phyloP scores from a whole-genome alignment of 2,888 invertebrate genomes.

The Coelinius sp. region DNA sequence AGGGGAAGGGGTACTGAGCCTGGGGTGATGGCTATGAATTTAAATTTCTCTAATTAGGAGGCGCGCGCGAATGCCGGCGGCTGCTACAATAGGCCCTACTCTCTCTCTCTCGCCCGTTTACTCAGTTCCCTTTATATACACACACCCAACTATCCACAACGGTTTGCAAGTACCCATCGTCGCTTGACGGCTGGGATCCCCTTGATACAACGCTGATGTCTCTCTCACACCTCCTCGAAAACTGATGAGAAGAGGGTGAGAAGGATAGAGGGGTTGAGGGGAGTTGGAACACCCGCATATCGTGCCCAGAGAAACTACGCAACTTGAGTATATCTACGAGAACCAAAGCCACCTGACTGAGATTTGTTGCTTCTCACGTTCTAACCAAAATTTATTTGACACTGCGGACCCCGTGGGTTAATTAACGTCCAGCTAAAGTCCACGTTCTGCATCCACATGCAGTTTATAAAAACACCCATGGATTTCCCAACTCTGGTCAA shows the following conservation, averaged over 20 bases:
- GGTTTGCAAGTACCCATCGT: slow-evolving; percentile 22
- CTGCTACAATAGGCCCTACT: slow-evolving; percentile 27
- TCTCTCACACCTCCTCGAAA: neutral
- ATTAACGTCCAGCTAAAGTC: slow-evolving; percentile 57
- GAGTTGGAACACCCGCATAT: slow-evolving; percentile 20
- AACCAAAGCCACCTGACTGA: slow-evolving; percentile 70
- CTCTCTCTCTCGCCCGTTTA: slow-evolving; percentile 11
- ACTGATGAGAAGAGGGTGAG: slow-evolving; percentile 16
- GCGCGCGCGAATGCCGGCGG: slow-evolving; percentile 51
- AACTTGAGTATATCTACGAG: slow-evolving; percentile 35
- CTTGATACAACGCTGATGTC: slow-evolving; percentile 19
- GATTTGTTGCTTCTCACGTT: slow-evolving; percentile 71
- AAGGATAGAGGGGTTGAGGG: neutral
- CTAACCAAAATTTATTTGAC: slow-evolving; percentile 70
- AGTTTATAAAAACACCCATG: slow-evolving; percentile 62
- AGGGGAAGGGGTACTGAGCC: slow-evolving; percentile 47
- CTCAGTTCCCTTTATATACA: slow-evolving; percentile 25
- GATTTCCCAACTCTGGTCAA: slow-evolving; percentile 47
- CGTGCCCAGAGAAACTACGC: slow-evolving; percentile 13
- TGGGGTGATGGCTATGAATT: slow-evolving; percentile 66
- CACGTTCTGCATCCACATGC: slow-evolving; percentile 38
- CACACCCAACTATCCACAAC: slow-evolving; percentile 12
- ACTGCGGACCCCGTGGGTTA: slow-evolving; percentile 62
- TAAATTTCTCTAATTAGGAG: slow-evolving; percentile 70
- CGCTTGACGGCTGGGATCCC: slow-evolving; percentile 8